These are phyloP conservation scores for Caenorhabditis sp. DNA, from an alignment of 2,888 invertebrate genomes.

Conservation along the genomic window DNA sequence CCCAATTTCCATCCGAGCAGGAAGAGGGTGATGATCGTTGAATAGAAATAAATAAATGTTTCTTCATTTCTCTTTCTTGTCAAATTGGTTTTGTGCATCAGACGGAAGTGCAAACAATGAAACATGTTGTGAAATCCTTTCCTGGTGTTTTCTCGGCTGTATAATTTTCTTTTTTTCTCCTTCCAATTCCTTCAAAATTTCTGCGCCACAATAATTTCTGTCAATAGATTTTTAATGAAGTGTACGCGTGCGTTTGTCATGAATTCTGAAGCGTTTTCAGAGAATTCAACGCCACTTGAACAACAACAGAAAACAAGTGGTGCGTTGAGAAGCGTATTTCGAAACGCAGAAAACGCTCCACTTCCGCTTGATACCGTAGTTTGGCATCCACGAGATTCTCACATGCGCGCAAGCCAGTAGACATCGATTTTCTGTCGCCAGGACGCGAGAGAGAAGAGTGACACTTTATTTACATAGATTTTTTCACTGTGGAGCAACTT, in stretches of 20 bases:
- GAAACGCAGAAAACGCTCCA: conserved; percentile 44
- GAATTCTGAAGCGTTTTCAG: conserved; percentile 9
- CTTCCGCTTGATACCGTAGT: conserved; percentile 43
- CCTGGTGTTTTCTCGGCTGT: neutral
- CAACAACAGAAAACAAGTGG: conserved; percentile 41
- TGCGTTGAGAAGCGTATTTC: conserved; percentile 40
- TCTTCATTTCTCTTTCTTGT: conserved; percentile 3
- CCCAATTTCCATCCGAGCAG: neutral
- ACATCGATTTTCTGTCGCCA: conserved; percentile 55
- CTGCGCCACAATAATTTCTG: conserved; percentile 16
- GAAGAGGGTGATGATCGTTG: conserved; percentile 10
- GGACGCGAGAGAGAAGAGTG: conserved; percentile 22
- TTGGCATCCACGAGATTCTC: conserved; percentile 59
- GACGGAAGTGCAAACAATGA: neutral
- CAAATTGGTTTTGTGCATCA: neutral
- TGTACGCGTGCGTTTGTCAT: neutral
- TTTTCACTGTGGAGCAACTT: conserved; percentile 35
- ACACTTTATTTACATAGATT: conserved; percentile 57
- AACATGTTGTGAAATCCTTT: neutral
- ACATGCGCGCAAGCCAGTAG: conserved; percentile 39
- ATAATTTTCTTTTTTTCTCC: neutral
- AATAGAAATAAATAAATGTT: neutral
- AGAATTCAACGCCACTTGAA: conserved; percentile 14
- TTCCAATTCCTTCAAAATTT: conserved; percentile 8
- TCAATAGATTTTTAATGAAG: conserved; percentile 45